Percentiles rank a stretch among this genome's conserved stretches.
Evolutionary conservation across 2,888 invertebrate genomes (phyloP).

Genomic region (Mystacides longicornis): DNA sequence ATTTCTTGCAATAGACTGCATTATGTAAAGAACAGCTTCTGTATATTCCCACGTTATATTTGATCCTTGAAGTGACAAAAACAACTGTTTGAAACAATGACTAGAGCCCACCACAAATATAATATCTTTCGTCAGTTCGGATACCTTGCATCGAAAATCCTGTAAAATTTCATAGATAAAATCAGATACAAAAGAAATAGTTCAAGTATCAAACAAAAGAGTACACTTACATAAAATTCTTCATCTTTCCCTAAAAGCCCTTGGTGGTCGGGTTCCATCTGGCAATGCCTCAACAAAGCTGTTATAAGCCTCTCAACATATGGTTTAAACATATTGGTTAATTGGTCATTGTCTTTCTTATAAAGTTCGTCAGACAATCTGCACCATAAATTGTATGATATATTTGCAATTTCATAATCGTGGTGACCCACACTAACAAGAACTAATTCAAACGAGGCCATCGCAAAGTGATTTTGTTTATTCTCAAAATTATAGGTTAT

Average conservation of each 20-base stretch:
- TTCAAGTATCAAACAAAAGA: not conserved
- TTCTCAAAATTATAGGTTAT: slow-evolving; percentile 54
- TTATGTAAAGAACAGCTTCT: slow-evolving; percentile 90
- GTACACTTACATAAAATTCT: slow-evolving; percentile 60
- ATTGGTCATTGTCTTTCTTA: slow-evolving; percentile 70
- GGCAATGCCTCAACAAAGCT: slow-evolving; percentile 86
- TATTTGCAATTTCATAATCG: slow-evolving; percentile 90
- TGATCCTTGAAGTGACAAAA: slow-evolving; percentile 63
- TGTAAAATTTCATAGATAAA: slow-evolving; percentile 27
- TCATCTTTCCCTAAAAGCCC: slow-evolving; percentile 77
- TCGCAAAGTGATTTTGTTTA: slow-evolving; percentile 63
- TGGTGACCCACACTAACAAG: slow-evolving; percentile 92
- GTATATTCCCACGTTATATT: slow-evolving; percentile 83
- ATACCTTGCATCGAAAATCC: slow-evolving; percentile 78
- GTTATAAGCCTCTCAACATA: slow-evolving; percentile 86
- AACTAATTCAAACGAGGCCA: slow-evolving; percentile 81
- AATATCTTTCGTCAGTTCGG: slow-evolving; percentile 92
- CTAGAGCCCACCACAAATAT: slow-evolving; percentile 93
- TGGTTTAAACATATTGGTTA: slow-evolving; percentile 80
- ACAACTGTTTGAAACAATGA: slow-evolving; percentile 88
- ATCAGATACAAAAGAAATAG: not conserved
- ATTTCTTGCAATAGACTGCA: slow-evolving; percentile 93
- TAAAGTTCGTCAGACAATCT: slow-evolving; percentile 90
- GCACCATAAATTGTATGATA: slow-evolving; percentile 97
- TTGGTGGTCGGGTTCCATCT: slow-evolving; percentile 92